Conservation (phyloP, 2,797 vertebrate species). For the Sphenopsis melanotis region DNA sequence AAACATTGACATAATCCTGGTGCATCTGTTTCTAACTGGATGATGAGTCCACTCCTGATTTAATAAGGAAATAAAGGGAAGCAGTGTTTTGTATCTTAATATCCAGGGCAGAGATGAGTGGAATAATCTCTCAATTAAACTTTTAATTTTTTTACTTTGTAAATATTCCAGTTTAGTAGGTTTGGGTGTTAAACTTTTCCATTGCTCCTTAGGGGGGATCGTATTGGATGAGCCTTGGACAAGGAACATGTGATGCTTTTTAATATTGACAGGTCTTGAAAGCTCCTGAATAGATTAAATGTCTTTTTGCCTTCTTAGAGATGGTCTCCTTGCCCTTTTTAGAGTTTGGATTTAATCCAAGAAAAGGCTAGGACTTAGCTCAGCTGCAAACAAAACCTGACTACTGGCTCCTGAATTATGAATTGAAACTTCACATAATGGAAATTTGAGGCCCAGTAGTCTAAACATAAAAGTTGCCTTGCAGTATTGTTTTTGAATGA, state of each 20-base stretch:
- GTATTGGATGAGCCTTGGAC: neutral
- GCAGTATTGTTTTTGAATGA: neutral
- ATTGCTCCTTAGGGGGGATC: neutral
- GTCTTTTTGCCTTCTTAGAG: neutral
- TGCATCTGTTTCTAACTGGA: neutral
- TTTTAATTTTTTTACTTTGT: neutral
- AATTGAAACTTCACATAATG: slow-evolving; percentile 2
- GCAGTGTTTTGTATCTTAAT: neutral
- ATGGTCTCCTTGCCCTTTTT: neutral
- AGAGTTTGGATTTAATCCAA: neutral
- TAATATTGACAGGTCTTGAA: neutral
- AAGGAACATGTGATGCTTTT: neutral
- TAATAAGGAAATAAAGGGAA: neutral
- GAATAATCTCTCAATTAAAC: neutral
- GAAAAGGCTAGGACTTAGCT: neutral
- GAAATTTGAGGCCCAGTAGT: neutral
- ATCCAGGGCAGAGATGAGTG: neutral
- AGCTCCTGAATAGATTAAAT: neutral
- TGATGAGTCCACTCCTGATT: neutral
- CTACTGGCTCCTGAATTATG: neutral
- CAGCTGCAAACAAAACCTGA: neutral
- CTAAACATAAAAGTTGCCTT: neutral
- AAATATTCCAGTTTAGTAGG: neutral
- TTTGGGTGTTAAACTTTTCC: neutral
- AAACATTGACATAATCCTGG: neutral